phyloP scores from a whole-genome alignment of 2,888 invertebrate genomes.

The Thelaira solivaga region DNA sequence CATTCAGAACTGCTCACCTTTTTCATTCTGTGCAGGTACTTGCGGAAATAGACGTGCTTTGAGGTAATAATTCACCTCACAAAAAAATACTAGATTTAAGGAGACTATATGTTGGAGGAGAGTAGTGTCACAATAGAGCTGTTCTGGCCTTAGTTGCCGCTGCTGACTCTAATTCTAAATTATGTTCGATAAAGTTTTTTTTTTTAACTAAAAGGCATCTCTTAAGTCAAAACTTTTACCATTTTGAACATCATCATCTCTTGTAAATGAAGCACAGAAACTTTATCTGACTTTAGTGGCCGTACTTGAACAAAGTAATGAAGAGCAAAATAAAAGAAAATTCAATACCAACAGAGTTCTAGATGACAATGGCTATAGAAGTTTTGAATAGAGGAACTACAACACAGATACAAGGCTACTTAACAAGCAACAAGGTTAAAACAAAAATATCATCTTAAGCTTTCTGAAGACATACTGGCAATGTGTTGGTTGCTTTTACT shows the following conservation, averaged over 20 bases:
- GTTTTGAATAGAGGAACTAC: slow-evolving; percentile 20
- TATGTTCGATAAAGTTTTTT: too few species aligned
- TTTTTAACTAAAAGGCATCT: background rate
- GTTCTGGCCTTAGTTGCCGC: too few species aligned
- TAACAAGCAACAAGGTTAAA: background rate
- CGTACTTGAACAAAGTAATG: background rate
- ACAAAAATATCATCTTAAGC: slow-evolving; percentile 32
- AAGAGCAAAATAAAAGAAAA: background rate
- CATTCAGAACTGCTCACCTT: too few species aligned
- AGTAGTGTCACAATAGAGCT: too few species aligned
- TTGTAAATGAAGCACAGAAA: background rate
- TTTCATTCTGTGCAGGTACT: too few species aligned
- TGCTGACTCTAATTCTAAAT: too few species aligned
- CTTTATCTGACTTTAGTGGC: slow-evolving; percentile 6
- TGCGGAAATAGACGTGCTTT: too few species aligned
- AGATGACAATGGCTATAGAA: background rate
- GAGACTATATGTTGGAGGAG: too few species aligned
- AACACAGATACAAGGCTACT: background rate
- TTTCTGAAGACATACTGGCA: slow-evolving; percentile 58
- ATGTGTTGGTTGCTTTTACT: slow-evolving; percentile 39
- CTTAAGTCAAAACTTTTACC: background rate
- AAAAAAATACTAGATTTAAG: too few species aligned
- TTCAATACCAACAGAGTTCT: background rate
- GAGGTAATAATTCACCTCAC: too few species aligned
- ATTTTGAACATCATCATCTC: background rate